phyloP scores from a whole-genome alignment of 2,113 vertebrate genomes.

The Ptilonorhynchus violaceus region DNA sequence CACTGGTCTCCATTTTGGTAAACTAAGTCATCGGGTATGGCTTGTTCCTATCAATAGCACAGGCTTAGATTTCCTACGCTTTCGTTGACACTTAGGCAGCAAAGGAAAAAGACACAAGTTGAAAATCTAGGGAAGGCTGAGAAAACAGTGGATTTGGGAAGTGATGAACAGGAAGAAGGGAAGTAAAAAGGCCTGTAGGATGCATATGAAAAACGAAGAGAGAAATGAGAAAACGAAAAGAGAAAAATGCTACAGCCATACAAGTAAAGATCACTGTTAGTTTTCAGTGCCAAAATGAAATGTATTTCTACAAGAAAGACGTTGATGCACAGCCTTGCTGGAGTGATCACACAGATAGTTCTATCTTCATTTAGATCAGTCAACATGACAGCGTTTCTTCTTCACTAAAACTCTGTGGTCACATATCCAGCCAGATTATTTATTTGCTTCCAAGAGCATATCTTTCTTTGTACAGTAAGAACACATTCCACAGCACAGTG shows the following conservation, averaged over 20 bases:
- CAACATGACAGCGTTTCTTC: background rate
- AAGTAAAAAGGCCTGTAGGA: background rate
- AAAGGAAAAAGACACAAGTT: background rate
- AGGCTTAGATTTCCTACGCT: background rate
- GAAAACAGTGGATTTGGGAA: background rate
- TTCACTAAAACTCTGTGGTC: background rate
- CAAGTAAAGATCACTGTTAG: background rate
- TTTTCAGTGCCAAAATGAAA: background rate
- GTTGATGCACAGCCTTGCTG: background rate
- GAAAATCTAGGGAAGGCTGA: background rate
- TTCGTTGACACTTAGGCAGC: background rate
- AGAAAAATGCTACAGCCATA: background rate
- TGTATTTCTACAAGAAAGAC: background rate
- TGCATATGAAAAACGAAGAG: background rate
- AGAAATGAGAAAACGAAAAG: too few relatives aligned
- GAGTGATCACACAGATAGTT: background rate
- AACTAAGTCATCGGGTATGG: background rate
- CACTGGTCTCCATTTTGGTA: background rate
- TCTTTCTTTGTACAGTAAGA: background rate
- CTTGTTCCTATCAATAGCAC: background rate
- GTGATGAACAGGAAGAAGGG: background rate
- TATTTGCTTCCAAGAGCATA: background rate
- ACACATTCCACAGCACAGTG: accelerated
- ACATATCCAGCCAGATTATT: background rate
- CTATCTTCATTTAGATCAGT: background rate